phyloP scores from a whole-genome alignment of 2,113 vertebrate genomes.

The Saiga tatarica region DNA sequence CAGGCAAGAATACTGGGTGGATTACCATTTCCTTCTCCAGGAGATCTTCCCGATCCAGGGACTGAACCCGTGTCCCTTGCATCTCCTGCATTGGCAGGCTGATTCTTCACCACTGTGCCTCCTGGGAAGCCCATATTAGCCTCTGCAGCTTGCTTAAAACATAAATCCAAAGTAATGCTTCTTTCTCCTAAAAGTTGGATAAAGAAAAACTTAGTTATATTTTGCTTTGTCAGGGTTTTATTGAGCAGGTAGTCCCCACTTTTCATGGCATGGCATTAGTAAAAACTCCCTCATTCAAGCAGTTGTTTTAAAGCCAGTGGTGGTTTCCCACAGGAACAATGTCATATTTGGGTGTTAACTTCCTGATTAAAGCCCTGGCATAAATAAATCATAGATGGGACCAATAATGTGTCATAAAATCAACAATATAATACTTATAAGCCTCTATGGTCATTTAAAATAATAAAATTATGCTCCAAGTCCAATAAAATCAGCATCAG shows the following conservation, averaged over 20 bases:
- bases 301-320: background rate
- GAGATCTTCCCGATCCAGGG: background rate
- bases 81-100: background rate
- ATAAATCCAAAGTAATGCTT: background rate
- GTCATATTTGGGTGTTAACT: slow-evolving; percentile 35
- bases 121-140: background rate
- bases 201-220: background rate
- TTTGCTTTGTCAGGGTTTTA: background rate
- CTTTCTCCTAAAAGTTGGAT: slow-evolving; percentile 3
- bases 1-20: background rate
- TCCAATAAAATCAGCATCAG: background rate
- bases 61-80: background rate
- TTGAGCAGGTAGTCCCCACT: background rate
- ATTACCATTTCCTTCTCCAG: background rate
- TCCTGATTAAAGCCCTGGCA: slow-evolving; percentile 4
- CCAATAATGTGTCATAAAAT: background rate
- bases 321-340: slow-evolving; percentile 13
- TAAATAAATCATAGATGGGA: slow-evolving; percentile 30
- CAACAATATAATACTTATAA: slow-evolving; percentile 23
- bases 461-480: background rate
- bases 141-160: background rate
- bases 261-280: background rate
- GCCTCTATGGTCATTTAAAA: background rate
- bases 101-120: background rate
- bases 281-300: background rate